Conservation (phyloP, 2,797 vertebrate species). For the Hypotaenidia okinawae region DNA sequence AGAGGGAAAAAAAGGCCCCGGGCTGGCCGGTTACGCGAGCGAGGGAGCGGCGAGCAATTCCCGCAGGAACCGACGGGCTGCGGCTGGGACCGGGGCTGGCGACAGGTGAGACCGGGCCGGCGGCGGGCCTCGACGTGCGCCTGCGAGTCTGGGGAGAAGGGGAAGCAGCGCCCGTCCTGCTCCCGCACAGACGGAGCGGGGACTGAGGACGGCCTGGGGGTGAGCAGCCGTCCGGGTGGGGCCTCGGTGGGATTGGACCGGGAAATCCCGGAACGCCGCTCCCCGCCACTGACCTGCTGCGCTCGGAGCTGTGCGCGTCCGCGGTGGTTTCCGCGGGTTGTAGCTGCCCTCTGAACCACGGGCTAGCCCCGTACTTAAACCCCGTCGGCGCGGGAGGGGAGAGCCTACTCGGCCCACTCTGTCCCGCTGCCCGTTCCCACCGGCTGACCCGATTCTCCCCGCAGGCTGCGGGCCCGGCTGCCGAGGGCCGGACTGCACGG, state of each 20-base stretch:
- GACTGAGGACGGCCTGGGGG: neutral
- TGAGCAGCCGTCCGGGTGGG: neutral
- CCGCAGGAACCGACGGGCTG: neutral
- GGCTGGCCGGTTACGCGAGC: neutral
- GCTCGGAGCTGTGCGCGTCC: neutral
- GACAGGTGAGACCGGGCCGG: constrained; percentile 5
- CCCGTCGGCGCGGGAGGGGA: neutral
- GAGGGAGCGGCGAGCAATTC: neutral
- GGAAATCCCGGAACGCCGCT: neutral
- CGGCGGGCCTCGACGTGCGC: neutral
- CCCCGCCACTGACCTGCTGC: neutral
- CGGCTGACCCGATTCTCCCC: neutral
- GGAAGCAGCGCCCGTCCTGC: neutral
- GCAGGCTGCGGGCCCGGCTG: neutral
- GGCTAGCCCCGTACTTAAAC: neutral
- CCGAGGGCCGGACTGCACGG: neutral
- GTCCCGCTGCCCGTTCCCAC: neutral
- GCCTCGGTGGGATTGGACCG: neutral
- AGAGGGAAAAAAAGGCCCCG: too few relatives aligned
- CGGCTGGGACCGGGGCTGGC: neutral
- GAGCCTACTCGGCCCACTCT: accelerated
- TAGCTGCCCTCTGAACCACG: neutral
- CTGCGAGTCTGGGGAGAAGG: neutral
- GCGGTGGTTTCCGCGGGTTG: neutral
- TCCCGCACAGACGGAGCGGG: neutral